phyloP scores from a whole-genome alignment of 2,888 invertebrate genomes.

The Leptogaster cylindrica region DNA sequence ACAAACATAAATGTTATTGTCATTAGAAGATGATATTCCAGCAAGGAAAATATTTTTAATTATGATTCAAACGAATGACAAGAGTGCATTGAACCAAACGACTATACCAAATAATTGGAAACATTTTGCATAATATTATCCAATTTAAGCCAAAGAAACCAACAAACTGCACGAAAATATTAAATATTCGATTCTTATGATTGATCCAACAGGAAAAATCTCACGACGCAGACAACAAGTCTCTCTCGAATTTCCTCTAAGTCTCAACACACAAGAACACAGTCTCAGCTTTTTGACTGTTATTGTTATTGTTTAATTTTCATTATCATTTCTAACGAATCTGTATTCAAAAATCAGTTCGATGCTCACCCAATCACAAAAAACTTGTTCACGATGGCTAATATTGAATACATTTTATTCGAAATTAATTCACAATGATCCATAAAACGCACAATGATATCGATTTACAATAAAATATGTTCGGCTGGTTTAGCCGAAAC shows the following conservation, averaged over 20 bases:
- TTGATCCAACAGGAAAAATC: background rate
- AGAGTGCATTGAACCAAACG: too few species aligned
- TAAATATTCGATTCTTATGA: too few species aligned
- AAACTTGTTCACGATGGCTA: conserved; percentile 15
- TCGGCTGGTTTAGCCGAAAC: background rate
- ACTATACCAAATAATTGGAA: too few species aligned
- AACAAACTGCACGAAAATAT: too few species aligned
- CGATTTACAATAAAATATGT: background rate
- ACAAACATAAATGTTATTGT: too few species aligned
- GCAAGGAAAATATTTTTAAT: too few species aligned
- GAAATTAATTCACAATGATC: conserved; percentile 39
- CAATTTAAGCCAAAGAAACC: too few species aligned
- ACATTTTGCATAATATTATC: too few species aligned
- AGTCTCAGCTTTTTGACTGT: background rate
- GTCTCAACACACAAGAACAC: background rate
- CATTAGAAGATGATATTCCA: too few species aligned
- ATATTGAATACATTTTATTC: conserved; percentile 37
- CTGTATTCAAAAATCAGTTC: conserved; percentile 8
- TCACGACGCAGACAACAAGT: background rate
- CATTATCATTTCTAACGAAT: conserved; percentile 34
- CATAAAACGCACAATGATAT: conserved; percentile 12
- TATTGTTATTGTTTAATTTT: conserved; percentile 12
- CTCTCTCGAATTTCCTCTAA: background rate
- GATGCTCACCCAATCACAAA: conserved; percentile 8
- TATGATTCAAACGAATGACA: too few species aligned